phyloP scores from a whole-genome alignment of 2,888 invertebrate species.

The Emmelina monodactyla region DNA sequence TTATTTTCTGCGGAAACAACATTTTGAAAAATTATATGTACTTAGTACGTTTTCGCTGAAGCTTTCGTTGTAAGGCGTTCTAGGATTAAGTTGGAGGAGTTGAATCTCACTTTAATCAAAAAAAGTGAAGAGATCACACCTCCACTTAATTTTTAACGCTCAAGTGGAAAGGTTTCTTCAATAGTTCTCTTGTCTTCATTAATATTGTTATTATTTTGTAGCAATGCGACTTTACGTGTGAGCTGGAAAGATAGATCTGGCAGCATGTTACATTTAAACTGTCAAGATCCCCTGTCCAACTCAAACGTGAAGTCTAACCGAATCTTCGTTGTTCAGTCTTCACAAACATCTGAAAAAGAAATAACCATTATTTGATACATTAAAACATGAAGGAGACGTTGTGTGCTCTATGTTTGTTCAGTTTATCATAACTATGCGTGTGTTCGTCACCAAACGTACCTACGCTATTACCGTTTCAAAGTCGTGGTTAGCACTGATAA shows the following conservation, averaged over 20 bases:
- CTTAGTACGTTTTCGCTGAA: no score
- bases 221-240: conserved; percentile 45
- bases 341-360: background rate
- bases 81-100: conserved; percentile 68
- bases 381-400: conserved; percentile 18
- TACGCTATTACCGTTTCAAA: conserved; percentile 56
- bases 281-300: conserved; percentile 68
- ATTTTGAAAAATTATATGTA: no score
- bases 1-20: no score
- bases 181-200: background rate
- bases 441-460: conserved; percentile 34
- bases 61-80: conserved; percentile 33
- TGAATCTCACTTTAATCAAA: conserved; percentile 66
- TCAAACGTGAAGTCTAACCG: conserved; percentile 49
- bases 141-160: conserved; percentile 63
- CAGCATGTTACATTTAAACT: conserved; percentile 51
- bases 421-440: conserved; percentile 43
- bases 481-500: conserved; percentile 62
- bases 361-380: background rate
- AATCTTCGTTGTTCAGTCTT: background rate
- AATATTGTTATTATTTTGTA: background rate
- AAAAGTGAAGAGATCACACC: conserved; percentile 70
- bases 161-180: conserved; percentile 1
- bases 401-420: conserved; percentile 29
- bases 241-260: conserved; percentile 70